A percentile compares a stretch with the other conserved stretches of the same genome.
These are phyloP conservation scores for Tuberolachnus salignus DNA, from an alignment of 2,888 invertebrate genomes.

Conservation along the genomic window DNA sequence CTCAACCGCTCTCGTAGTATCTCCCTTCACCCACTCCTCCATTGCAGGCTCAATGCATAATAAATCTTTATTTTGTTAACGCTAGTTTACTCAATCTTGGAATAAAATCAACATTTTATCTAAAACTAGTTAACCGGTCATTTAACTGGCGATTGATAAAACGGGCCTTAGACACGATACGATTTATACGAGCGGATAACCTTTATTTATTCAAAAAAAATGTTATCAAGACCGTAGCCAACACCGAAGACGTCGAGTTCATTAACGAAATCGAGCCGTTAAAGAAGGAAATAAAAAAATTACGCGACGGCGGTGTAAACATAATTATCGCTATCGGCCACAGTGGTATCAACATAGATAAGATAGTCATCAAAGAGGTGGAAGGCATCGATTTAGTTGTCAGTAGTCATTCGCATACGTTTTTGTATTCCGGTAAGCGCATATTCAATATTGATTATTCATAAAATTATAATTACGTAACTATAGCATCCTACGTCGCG, in stretches of 20 bases:
- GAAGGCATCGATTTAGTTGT: constrained; percentile 86
- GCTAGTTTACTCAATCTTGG: no score
- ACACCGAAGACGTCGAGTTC: constrained; percentile 66
- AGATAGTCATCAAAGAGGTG: constrained; percentile 76
- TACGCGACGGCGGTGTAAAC: constrained; percentile 73
- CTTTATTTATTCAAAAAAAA: neutral
- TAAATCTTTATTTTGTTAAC: no score
- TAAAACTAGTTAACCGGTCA: no score
- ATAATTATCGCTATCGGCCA: constrained; percentile 89
- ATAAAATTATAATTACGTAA: neutral
- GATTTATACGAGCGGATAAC: no score
- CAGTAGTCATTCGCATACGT: constrained; percentile 91
- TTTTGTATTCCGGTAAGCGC: constrained; percentile 68
- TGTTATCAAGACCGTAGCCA: constrained; percentile 61
- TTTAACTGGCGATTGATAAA: no score
- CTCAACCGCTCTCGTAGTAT: no score
- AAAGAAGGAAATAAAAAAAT: constrained; percentile 69
- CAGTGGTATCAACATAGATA: constrained; percentile 80
- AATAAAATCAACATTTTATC: no score
- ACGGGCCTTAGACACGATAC: no score
- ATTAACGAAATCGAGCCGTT: constrained; percentile 75
- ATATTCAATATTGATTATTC: neutral
- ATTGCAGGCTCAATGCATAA: no score
- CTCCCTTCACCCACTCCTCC: no score
- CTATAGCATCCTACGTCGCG: neutral